Base-by-base conservation (phyloP, 2,888 invertebrate genomes). In the Drosophila flavopinicola region DNA sequence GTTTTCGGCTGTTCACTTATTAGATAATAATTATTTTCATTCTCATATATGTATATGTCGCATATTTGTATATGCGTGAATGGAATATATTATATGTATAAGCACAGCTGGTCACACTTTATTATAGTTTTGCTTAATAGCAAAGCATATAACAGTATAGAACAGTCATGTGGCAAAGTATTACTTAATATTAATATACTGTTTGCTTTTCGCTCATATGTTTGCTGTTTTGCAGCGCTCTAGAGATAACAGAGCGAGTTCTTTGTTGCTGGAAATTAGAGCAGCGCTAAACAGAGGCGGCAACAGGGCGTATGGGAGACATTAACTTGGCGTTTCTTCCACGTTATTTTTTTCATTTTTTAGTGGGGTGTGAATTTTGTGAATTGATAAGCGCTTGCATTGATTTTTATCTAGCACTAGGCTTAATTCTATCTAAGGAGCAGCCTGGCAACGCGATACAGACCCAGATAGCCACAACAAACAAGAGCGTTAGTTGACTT, bases 231-330 rank as follows among this genome's bases (percentile, higher is more conserved):
- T 15, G 7, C 32, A 11, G 17, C 32, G 33, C 25, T 56, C 24
- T 39, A 20, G 4, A 52, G 79, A 74, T 79, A 79, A 65, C 57
- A 58, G 39, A 45, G 51, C 47, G 1, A 27, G 17, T 42, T 60
- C 32, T 51, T 67, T 71, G 58, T 68, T 57, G 61, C 23, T 65
- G 27, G n/a, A 57, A 79, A 78, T 78, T 79, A 82, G 83, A 82
- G 45, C 67, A 65, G 53, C 42, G 79, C 54, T 70, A 70, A 66
- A 9, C 27, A 59, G 20, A 70, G 38, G 32, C 42, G 15, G n/a
- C 15, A 33, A 20, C 24, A 37, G 48, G 13, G 44, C 25, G 33
- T 29, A 20, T 33, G n/a, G 6, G 10, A 33, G 32, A 27, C 10
- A 56, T 13, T 27, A 38, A 1, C 6, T 23, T 24, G 17, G 5